These are phyloP conservation scores for Dromius quadrimaculatus DNA, from an alignment of 2,888 invertebrate species.

Conservation along the genomic window DNA sequence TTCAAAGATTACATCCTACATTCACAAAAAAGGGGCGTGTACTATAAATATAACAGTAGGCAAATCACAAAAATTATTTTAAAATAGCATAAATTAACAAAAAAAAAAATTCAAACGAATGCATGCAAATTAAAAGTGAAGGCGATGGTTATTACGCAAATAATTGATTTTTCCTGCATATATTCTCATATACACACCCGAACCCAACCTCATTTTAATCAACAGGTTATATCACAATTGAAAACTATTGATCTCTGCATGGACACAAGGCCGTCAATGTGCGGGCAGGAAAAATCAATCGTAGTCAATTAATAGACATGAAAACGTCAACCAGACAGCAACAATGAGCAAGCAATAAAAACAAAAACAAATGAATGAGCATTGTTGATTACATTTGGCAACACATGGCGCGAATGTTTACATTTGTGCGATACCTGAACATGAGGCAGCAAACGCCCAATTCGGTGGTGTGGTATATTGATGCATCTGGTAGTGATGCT, in stretches of 20 bases:
- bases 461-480: slow-evolving; percentile 59
- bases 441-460: slow-evolving; percentile 62
- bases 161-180: slow-evolving; percentile 43
- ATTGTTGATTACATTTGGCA: slow-evolving; percentile 2
- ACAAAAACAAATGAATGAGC: background rate
- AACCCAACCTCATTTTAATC: slow-evolving; percentile 49
- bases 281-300: slow-evolving; percentile 48
- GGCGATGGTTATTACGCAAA: no score
- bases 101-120: no score
- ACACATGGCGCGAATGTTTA: slow-evolving; percentile 33
- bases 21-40: no score
- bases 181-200: slow-evolving; percentile 31
- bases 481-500: slow-evolving; percentile 60
- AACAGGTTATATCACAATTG: slow-evolving; percentile 52
- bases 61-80: no score
- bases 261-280: slow-evolving; percentile 27
- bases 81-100: no score
- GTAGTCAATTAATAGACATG: slow-evolving; percentile 32
- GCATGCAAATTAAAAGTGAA: no score
- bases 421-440: slow-evolving; percentile 57
- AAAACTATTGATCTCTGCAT: slow-evolving; percentile 48
- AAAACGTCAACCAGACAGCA: background rate
- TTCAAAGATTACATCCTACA: no score
- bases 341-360: background rate
- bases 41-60: no score